Base-by-base conservation (phyloP, 1,140 invertebrate species). In the Oscheius sp. region DNA sequence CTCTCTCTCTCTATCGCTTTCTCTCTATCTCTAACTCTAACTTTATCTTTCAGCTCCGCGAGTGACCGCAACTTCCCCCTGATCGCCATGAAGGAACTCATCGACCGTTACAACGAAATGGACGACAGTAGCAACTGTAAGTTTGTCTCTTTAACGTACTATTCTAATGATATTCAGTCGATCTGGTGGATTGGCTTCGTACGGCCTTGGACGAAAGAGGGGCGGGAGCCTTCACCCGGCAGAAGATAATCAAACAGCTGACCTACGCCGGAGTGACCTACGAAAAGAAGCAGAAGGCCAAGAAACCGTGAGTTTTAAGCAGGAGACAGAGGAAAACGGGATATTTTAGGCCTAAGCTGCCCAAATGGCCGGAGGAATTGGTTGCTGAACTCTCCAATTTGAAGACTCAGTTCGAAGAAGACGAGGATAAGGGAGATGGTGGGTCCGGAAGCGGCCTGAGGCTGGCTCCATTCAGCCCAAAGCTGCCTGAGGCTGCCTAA, bases 191-290 rank as follows among this genome's bases (percentile, higher is more conserved):
- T 45, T 20, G 58, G 4, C 29, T 71, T 1, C 4, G 36, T 13
- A 28, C 35, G 45, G 34, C 45, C 2, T 26, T 73, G n/a, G 34
- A 31, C 0, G 70, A 73, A 29, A 29, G 20, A 0, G 18, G 45
- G 13, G 35, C 29, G 28, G 38, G 38, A 7, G 36, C 34, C 15
- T 26, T 65, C 32, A 45, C 32, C 1, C 35, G 70, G 31, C 38
- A 36, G 28, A 73, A 73, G 49, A 73, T 73, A 42, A 55, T 73
- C 46, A 73, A 73, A 28, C 46, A 64, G 32, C 26, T 73, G 20
- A 49, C 70, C 1, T 62, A 73, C 32, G 34, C 52, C 34, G 70
- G 42, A 46, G 59, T 73, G 29, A 2, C 42, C 3, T 73, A 64
- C 26, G 45, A 65, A 26, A 73, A 64, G 28, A 65, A 42, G 55